Evolutionary conservation across 2,888 invertebrate species (phyloP).

Genomic region (Pristionchus entomophagus): DNA sequence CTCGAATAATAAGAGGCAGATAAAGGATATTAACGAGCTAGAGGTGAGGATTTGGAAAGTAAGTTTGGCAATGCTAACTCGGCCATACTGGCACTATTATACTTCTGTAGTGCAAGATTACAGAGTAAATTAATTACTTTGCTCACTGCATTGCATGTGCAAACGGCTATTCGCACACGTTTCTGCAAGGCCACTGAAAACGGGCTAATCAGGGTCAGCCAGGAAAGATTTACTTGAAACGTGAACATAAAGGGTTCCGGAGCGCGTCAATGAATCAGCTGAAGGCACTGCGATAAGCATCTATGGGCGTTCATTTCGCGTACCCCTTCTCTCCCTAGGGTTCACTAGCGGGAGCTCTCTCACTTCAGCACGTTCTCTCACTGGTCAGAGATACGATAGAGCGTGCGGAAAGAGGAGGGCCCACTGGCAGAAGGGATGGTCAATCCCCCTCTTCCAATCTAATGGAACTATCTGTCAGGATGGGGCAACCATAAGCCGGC

Average conservation of each 20-base stretch:
- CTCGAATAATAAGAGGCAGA: background rate
- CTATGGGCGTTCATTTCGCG: background rate
- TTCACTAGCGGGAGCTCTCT: background rate
- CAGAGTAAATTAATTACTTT: too few relatives aligned
- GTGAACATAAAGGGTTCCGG: background rate
- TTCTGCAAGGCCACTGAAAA: too few relatives aligned
- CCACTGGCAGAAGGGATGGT: background rate
- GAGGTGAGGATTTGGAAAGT: background rate
- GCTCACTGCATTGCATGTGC: too few relatives aligned
- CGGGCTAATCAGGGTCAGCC: too few relatives aligned
- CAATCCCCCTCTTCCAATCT: background rate
- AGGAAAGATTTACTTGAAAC: too few relatives aligned
- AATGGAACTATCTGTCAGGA: constrained; percentile 4
- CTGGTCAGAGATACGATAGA: background rate
- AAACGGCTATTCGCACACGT: too few relatives aligned
- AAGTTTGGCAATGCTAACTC: background rate
- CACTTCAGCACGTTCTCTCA: background rate
- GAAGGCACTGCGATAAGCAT: background rate
- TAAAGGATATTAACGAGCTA: background rate
- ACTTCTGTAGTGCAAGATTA: too few relatives aligned
- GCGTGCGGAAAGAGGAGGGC: background rate
- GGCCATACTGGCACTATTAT: background rate
- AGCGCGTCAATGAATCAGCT: background rate
- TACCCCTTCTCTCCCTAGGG: background rate
- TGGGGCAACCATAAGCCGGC: background rate